A percentile compares a stretch with the other conserved stretches of the same genome.
Conservation (phyloP, 2,113 vertebrate genomes). For the Chaenocephalus aceratus region DNA sequence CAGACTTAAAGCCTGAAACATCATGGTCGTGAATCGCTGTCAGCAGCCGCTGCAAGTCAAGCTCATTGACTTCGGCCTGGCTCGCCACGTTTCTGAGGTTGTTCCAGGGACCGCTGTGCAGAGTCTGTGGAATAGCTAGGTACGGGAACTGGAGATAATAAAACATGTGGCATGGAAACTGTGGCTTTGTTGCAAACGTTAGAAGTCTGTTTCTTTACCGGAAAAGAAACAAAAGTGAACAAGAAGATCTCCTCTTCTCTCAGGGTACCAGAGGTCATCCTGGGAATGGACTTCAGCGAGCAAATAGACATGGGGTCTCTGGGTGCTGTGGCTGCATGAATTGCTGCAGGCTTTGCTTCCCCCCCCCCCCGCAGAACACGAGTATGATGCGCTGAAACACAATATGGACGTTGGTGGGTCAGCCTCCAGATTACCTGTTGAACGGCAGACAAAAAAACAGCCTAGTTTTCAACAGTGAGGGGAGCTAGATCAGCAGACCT, state of each 20-base stretch:
- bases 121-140: constrained; percentile 12
- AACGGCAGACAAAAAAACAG: no score
- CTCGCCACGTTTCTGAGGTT: not conserved
- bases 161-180: not conserved
- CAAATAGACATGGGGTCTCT: not conserved
- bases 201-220: no score
- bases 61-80: constrained; percentile 23
- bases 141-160: not conserved
- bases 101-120: not conserved
- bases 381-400: constrained; percentile 19
- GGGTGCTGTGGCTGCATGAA: not conserved
- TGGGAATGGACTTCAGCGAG: not conserved
- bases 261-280: not conserved
- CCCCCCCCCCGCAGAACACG: not conserved
- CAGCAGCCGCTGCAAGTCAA: constrained; percentile 8
- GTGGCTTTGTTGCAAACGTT: not conserved
- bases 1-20: constrained; percentile 1
- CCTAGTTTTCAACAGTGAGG: no score
- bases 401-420: not conserved
- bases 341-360: not conserved
- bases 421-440: constrained; percentile 7
- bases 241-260: not conserved
- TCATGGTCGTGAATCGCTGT: not conserved
- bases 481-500: no score
- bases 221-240: no score